Evolutionary conservation across 2,113 vertebrate species (phyloP).

Genomic region (Equus przewalskii): DNA sequence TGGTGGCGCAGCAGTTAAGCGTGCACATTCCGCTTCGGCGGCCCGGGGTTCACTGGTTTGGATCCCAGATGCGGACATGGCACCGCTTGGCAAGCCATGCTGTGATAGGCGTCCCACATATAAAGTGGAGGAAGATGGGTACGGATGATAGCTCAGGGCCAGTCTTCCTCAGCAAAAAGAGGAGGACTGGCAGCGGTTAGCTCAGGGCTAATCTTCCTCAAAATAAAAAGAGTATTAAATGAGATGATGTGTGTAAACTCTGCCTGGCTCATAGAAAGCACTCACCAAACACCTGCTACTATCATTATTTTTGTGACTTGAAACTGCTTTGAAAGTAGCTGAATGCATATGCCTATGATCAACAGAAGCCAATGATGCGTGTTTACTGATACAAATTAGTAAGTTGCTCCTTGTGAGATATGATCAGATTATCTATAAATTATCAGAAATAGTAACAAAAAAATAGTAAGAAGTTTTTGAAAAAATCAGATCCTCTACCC

Average conservation of each 20-base stretch:
- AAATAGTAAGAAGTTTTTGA: background rate
- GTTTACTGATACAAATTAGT: background rate
- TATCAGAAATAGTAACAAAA: background rate
- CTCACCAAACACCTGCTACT: background rate
- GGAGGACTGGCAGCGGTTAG: too few relatives aligned
- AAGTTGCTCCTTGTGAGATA: background rate
- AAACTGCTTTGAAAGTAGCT: conserved; percentile 6
- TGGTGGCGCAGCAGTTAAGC: too few relatives aligned
- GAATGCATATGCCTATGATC: background rate
- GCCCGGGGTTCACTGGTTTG: too few relatives aligned
- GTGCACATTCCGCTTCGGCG: too few relatives aligned
- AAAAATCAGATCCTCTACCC: background rate
- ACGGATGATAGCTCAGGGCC: too few relatives aligned
- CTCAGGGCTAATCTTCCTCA: too few relatives aligned
- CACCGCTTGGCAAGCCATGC: too few relatives aligned
- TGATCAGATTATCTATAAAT: background rate
- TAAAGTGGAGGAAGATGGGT: too few relatives aligned
- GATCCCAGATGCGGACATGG: too few relatives aligned
- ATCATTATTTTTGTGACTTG: background rate
- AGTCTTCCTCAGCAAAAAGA: too few relatives aligned
- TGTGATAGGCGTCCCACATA: too few relatives aligned
- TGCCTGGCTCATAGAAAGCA: background rate
- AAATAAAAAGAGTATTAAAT: background rate
- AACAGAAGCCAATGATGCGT: background rate
- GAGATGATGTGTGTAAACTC: background rate